Base-by-base conservation (phyloP, 2,797 vertebrate genomes). In the Moxostoma hubbsi region DNA sequence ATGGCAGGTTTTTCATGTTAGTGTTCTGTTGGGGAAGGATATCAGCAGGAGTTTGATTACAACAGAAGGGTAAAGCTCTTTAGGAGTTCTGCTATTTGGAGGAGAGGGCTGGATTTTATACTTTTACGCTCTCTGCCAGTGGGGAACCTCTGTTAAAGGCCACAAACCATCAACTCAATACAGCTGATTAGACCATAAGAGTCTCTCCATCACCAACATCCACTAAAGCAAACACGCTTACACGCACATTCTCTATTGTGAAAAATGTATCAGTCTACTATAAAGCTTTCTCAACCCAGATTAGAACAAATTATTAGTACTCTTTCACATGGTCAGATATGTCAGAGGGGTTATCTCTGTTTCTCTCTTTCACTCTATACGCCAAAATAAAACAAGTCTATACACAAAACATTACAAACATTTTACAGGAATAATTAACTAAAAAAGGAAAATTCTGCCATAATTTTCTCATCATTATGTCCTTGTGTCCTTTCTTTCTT, bases 1-100 rank as follows among this genome's bases (percentile, higher is more conserved):
- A 79, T 77, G 78, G 82, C 77, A 81, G 83, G 75, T 87, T 88
- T 79, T 85, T 88, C 75, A 89, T 85, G 85, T 82, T 57, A 57
- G 69, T 59, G 78, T 63, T 73, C 75, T 78, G 64, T 47, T 69
- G 63, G 72, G 81, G 64, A 83, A 83, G 79, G 63, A 74, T 68
- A 85, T 63, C 81, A 77, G 77, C 63, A 24, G 83, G 85, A 84
- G 77, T 77, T 75, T 85, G 82, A 86, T 88, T 87, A 85, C 57
- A 61, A 71, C 81, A 54, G 72, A 72, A 81, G 71, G 62, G 61
- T 18, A 78, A 84, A 73, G 82, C 75, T 79, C 67, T 65, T 71
- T 66, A 43, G 0, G 68, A 69, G 80, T 54, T 75, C 74, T 76
- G 46, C 67, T 4, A 18, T 77, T 81, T 72, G 7, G 62, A 80